Conservation (phyloP, 2,113 vertebrate genomes). For the Aptenodytes forsteri region DNA sequence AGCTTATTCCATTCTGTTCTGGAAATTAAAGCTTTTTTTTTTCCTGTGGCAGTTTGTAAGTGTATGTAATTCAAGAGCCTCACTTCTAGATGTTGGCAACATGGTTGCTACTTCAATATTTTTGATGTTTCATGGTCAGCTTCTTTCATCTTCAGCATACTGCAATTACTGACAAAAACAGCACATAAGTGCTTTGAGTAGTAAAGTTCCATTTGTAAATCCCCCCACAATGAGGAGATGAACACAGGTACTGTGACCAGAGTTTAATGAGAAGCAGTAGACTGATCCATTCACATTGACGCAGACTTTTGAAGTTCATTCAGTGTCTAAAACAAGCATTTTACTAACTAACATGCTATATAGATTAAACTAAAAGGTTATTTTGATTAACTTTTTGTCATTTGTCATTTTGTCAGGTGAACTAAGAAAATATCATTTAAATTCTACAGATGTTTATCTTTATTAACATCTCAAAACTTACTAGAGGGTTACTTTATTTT, state of each 20-base stretch:
- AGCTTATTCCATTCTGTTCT: not conserved
- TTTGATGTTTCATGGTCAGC: slow-evolving; percentile 68
- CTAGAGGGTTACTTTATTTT: not conserved
- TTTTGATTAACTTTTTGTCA: slow-evolving; percentile 8
- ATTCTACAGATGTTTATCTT: not conserved
- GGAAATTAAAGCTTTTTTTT: slow-evolving; percentile 27
- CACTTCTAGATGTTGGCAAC: slow-evolving; percentile 27
- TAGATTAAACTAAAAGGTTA: slow-evolving; percentile 35
- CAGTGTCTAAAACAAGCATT: slow-evolving; percentile 16
- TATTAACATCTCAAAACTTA: not conserved
- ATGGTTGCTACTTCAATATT: slow-evolving; percentile 45
- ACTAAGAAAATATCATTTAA: not conserved
- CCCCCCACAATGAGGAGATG: not conserved
- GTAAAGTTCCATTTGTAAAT: slow-evolving; percentile 48
- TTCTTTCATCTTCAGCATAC: slow-evolving; percentile 68
- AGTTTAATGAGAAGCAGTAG: slow-evolving; percentile 57
- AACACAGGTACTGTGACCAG: not conserved
- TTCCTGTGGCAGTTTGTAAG: slow-evolving; percentile 1
- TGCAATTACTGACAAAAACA: slow-evolving; percentile 68
- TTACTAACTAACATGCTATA: not conserved
- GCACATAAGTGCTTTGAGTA: slow-evolving; percentile 31
- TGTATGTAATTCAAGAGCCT: slow-evolving; percentile 10
- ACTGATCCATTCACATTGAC: slow-evolving; percentile 12
- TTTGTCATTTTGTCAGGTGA: not conserved
- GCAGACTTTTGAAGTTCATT: slow-evolving; percentile 43